Conservation (phyloP, 2,888 invertebrate genomes). For the Drosophila ezoana region DNA sequence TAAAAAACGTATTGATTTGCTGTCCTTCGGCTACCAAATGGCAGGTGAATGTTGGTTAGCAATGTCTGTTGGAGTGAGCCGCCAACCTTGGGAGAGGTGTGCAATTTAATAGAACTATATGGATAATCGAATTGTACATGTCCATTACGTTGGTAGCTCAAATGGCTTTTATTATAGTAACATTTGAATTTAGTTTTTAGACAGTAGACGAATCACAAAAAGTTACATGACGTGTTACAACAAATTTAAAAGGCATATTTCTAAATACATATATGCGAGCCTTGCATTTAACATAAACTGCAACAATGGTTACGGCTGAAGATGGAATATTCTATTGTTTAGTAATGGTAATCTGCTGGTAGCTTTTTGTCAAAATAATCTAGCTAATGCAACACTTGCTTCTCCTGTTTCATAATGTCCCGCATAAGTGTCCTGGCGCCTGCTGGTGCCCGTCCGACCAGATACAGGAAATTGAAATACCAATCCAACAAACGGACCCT, state of each 20-base stretch:
- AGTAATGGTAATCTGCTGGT: too few species aligned
- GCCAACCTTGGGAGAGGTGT: slow-evolving; percentile 51
- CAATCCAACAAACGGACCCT: slow-evolving; percentile 66
- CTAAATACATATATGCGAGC: background rate
- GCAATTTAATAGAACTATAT: slow-evolving; percentile 53
- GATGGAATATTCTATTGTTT: background rate
- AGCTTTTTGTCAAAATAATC: too few species aligned
- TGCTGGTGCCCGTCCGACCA: slow-evolving; percentile 86
- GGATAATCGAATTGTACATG: background rate
- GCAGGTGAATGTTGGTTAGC: slow-evolving; percentile 69
- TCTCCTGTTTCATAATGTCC: slow-evolving; percentile 46
- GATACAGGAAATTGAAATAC: slow-evolving; percentile 80
- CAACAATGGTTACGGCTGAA: background rate
- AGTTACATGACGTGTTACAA: slow-evolving; percentile 1
- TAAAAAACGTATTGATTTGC: slow-evolving; percentile 60
- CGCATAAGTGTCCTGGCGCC: slow-evolving; percentile 69
- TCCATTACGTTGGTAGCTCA: slow-evolving; percentile 13
- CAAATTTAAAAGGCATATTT: background rate
- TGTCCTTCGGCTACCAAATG: slow-evolving; percentile 55
- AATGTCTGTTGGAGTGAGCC: slow-evolving; percentile 25
- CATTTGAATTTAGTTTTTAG: slow-evolving; percentile 5
- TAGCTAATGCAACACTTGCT: slow-evolving; percentile 11
- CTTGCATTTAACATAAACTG: background rate
- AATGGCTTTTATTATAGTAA: slow-evolving; percentile 12
- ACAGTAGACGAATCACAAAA: slow-evolving; percentile 7